These are phyloP conservation scores for Lypha dubia DNA, from an alignment of 2,888 invertebrate species.

Conservation along the genomic window DNA sequence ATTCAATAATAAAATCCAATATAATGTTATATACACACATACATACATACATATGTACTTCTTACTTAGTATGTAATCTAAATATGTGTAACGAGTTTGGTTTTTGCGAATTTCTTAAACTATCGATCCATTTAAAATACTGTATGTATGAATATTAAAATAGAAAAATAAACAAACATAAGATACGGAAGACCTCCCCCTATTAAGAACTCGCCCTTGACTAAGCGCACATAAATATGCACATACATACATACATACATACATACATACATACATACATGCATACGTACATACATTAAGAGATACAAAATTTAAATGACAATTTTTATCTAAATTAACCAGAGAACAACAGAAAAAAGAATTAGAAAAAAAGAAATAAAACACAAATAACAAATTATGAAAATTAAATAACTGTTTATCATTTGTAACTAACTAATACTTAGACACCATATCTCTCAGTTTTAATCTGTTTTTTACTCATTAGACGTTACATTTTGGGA, in stretches of 20 bases:
- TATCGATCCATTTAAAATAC: slow-evolving; percentile 35
- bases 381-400: slow-evolving; percentile 23
- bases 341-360: slow-evolving; percentile 26
- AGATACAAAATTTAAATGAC: slow-evolving; percentile 40
- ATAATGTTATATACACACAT: not conserved
- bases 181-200: slow-evolving; percentile 43
- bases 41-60: not conserved
- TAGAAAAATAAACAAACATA: slow-evolving; percentile 29
- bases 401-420: slow-evolving; percentile 33
- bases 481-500: slow-evolving; percentile 13
- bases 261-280: too few species aligned
- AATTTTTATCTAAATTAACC: slow-evolving; percentile 45
- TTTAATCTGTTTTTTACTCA: not conserved
- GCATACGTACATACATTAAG: too few species aligned
- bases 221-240: slow-evolving; percentile 26
- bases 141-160: slow-evolving; percentile 4
- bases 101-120: slow-evolving; percentile 14
- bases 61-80: too few species aligned
- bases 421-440: not conserved
- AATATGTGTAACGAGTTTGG: not conserved
- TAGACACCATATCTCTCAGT: not conserved
- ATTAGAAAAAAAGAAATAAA: not conserved
- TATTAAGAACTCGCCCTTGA: slow-evolving; percentile 58
- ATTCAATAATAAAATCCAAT: not conserved
- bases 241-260: too few species aligned